Conservation (phyloP, 2,113 vertebrate species). For the Aegotheles bennettii region DNA sequence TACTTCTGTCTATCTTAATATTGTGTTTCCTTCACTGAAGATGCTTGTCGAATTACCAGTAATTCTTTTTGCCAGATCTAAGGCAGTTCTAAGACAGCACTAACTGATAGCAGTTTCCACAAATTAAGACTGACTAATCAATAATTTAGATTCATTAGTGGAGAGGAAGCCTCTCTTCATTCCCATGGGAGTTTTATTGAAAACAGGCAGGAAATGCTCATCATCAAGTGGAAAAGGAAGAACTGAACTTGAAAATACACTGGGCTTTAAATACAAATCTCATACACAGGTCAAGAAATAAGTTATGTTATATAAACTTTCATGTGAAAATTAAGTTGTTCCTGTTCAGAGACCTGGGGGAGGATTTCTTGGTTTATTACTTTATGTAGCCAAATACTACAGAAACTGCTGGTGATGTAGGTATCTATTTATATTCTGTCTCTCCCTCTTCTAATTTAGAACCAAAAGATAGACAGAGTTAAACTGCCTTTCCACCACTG, state of each 20-base stretch:
- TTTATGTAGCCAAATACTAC: neutral
- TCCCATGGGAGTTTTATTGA: slow-evolving; percentile 5
- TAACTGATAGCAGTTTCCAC: neutral
- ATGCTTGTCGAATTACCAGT: neutral
- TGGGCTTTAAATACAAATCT: slow-evolving; percentile 5
- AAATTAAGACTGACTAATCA: slow-evolving; percentile 33
- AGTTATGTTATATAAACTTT: neutral
- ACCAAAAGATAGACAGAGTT: neutral
- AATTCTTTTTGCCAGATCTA: neutral
- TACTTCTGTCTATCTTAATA: neutral
- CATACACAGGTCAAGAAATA: neutral
- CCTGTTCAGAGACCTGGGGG: neutral
- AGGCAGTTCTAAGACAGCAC: neutral
- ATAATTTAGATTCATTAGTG: slow-evolving; percentile 48
- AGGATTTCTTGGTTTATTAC: neutral
- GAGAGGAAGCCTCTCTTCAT: neutral
- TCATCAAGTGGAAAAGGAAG: neutral
- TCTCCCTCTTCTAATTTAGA: neutral
- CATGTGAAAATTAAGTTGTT: neutral
- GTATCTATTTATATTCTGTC: neutral
- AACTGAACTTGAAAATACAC: neutral
- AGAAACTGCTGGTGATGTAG: neutral
- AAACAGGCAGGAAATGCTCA: neutral
- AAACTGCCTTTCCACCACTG: neutral
- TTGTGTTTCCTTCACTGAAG: neutral